Base-by-base conservation (phyloP, 2,888 invertebrate genomes). In the Pristionchus maxplancki region DNA sequence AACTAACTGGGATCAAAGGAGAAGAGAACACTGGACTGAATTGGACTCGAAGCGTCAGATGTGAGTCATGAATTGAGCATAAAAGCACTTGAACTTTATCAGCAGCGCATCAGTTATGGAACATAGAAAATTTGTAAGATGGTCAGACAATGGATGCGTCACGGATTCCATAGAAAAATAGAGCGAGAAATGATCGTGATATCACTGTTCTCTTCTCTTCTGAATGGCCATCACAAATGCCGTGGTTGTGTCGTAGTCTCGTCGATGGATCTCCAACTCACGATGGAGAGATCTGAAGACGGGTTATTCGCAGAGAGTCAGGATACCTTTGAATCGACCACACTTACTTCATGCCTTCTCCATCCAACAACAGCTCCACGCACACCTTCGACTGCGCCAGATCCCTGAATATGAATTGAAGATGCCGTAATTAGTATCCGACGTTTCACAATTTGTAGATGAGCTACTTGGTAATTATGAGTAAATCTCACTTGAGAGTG, bases 1-100 rank as follows among this genome's bases (percentile, higher is more conserved):
- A 64, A 64, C 20, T 74, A 31, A 24, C 44, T 78, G 28, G 48
- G 78, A 78, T 78, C n/a, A 78, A 78, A 78, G 11, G 28, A 48
- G 78, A 9, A 78, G n/a, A 78, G n/a, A 78, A 48, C 37, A 24
- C 34, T 71, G 71, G 37, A 71, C 13, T 44, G 44, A 44, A 11
- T 31, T 67, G 64, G 34, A 31, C 64, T 67, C 31, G 15, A 31
- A 67, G 15, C 64, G 64, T 67, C 64, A 67, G 64, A 67, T 15
- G 6, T n/a, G 24, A 58, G 58, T 58, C 58, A 58, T 44, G 44
- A 44, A 11, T 44, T 44, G 6, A 44, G 6, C 44, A 44, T 44
- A 44, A 44, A 44, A 6, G 44, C 6, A 11, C 44, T 9, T 6
- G 44, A 6, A 11, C 44, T 44, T 11, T 9, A 44, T 11, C 6